Evolutionary conservation across 1,140 invertebrate species (phyloP), one percentile per base, ranked within the genome.

Genomic region (Pachyrhynchus sulphureomaculatus): DNA sequence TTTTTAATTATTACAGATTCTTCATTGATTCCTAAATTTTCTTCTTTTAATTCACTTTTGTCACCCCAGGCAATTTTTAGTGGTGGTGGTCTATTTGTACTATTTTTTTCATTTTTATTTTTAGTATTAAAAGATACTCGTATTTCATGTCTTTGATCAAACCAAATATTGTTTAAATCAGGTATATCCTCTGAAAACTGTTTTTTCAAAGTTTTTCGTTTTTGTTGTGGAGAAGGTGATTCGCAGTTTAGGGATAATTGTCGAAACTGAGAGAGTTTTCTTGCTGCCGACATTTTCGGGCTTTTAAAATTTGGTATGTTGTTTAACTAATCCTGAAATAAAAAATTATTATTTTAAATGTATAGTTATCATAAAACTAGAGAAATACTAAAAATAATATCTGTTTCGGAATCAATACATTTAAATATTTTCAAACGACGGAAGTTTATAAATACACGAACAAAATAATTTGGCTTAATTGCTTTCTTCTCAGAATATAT

Each of bases 161-260:
- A 37, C 56, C 54, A 58, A 23, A 56, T 52, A 10, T 65, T 62
- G 12, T 62, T 66, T 10, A 42, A 51, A 18, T 72, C 68, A 9
- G 61, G 15, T 13, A 70, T 34, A 42, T 76, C 73, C 49, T 70
- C 68, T 10, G 72, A 74, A 18, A 68, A 66, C 61, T 74, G 72
- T 51, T 75, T 76, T 32, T 62, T 73, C 10, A 74, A 44, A 8
- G 32, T 59, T n/a, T 64, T 58, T 18, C 67, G 64, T 33, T 57
- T 54, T 18, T 53, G 12, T 6, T 49, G 39, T 3, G 34, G 23
- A n/a, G 52, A 65, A 8, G 70, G 65, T 0, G 61, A 48, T 6
- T 74, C 73, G 47, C 58, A 69, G 24, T 65, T 65, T 4, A 76
- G 48, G 3, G 73, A 75, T 8, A 72, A 49, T 54, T 75, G 74